Conservation (phyloP, 2,113 vertebrate species). For the Sigmodon hispidus region DNA sequence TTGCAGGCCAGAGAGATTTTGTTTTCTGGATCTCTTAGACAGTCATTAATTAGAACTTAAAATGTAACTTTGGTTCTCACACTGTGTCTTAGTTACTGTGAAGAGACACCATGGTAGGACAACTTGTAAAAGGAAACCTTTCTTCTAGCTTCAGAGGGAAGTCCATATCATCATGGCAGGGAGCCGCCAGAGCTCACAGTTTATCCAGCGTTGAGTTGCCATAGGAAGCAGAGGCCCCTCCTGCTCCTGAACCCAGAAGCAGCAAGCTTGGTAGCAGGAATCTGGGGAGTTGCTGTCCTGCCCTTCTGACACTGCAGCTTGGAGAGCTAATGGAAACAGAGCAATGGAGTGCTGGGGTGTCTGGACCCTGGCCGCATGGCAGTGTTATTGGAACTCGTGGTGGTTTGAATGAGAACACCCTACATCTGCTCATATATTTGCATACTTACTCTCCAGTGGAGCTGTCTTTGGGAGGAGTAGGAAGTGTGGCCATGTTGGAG, state of each 20-base stretch:
- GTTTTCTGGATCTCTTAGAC: no score
- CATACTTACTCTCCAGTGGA: neutral
- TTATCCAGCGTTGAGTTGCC: neutral
- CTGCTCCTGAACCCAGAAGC: no score
- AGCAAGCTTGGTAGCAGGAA: neutral
- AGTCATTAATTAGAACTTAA: no score
- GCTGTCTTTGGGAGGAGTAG: neutral
- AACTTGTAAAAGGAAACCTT: neutral
- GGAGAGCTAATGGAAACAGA: neutral
- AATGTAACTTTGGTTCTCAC: neutral
- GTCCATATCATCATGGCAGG: neutral
- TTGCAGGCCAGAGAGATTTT: no score
- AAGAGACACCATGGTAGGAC: neutral
- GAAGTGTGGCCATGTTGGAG: neutral
- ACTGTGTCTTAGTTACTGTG: neutral
- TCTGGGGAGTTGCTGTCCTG: neutral
- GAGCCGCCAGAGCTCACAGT: neutral
- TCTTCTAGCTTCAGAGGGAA: neutral
- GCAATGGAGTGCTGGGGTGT: neutral
- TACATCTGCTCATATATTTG: no score
- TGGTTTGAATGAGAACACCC: no score
- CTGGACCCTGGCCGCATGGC: neutral
- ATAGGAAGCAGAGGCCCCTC: neutral
- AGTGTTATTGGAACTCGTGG: neutral
- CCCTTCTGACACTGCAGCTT: neutral